phyloP scores from a whole-genome alignment of 1,140 invertebrate species.

The Orussus abietinus region DNA sequence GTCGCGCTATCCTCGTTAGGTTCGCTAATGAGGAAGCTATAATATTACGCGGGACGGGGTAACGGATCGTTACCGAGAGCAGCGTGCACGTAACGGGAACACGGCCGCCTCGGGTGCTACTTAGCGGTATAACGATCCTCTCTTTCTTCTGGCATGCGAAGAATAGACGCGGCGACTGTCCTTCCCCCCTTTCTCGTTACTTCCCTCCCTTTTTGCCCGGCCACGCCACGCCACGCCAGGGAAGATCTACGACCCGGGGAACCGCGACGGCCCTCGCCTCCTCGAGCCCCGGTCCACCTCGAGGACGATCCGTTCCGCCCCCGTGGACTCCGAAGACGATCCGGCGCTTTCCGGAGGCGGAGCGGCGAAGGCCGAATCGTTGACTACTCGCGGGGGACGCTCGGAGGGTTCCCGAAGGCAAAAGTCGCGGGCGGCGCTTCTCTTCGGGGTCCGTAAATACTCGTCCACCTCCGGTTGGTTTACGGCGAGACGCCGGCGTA shows the following conservation, averaged over 20 bases:
- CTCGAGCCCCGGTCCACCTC: not conserved
- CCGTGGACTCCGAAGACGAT: not conserved
- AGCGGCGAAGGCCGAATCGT: not conserved
- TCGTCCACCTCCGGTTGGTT: conserved; percentile 17
- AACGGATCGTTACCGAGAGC: conserved; percentile 20
- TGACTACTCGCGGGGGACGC: conserved; percentile 1
- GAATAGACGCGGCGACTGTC: conserved; percentile 10
- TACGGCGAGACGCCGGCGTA: conserved; percentile 23
- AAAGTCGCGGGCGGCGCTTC: not conserved
- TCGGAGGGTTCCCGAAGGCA: conserved; percentile 11
- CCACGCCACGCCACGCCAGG: too few relatives aligned
- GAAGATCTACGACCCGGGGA: too few relatives aligned
- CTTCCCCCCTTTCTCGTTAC: conserved; percentile 1
- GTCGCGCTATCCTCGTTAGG: conserved; percentile 26
- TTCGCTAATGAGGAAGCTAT: conserved; percentile 34
- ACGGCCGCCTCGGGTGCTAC: conserved; percentile 21
- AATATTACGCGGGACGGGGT: conserved; percentile 31
- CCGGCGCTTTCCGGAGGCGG: not conserved
- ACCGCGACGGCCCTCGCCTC: too few relatives aligned
- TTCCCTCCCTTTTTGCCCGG: not conserved
- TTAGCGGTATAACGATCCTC: conserved; percentile 26
- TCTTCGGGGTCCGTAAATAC: too few relatives aligned
- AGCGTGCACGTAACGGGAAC: conserved; percentile 7
- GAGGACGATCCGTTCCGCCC: not conserved
- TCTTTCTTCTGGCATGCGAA: conserved; percentile 2